A percentile compares a stretch with the other conserved stretches of the same genome.
Evolutionary conservation across 2,888 invertebrate species (phyloP).

Genomic region (Sphaerophoria taeniata): DNA sequence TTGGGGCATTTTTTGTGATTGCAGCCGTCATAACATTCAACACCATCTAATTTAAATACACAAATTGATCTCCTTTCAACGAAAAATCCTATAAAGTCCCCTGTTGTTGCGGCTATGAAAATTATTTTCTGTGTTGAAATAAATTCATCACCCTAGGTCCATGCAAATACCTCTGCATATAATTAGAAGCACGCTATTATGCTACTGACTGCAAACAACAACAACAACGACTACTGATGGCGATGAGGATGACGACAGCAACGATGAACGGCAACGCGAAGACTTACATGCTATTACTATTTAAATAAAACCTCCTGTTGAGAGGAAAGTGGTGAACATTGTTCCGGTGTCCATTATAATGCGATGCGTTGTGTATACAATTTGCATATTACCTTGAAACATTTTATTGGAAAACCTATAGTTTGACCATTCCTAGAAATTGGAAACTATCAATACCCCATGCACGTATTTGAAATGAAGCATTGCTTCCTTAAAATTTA

Average conservation of each 20-base stretch:
- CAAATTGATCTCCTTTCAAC: no score
- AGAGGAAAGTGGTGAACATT: slow-evolving; percentile 37
- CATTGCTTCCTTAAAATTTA: background rate
- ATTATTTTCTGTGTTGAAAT: slow-evolving; percentile 28
- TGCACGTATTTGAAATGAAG: background rate
- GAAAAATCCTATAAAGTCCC: no score
- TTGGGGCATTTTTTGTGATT: no score
- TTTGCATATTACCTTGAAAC: slow-evolving; percentile 59
- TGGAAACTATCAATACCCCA: no score
- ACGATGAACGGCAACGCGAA: background rate
- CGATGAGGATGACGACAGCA: no score
- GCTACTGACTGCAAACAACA: background rate
- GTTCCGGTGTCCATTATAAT: slow-evolving; percentile 36
- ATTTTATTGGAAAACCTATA: background rate
- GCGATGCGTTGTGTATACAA: slow-evolving; percentile 48
- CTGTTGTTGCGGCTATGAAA: background rate
- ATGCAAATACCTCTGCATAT: slow-evolving; percentile 36
- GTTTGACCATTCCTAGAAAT: background rate
- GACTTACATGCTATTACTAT: slow-evolving; percentile 1
- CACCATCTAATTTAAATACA: no score
- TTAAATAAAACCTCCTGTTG: background rate
- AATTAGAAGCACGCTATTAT: slow-evolving; percentile 37
- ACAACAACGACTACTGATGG: no score
- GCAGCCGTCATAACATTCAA: no score
- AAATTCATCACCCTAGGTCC: slow-evolving; percentile 61